Evolutionary conservation across 2,888 invertebrate genomes (phyloP).

Genomic region (Nomada goodeniana): DNA sequence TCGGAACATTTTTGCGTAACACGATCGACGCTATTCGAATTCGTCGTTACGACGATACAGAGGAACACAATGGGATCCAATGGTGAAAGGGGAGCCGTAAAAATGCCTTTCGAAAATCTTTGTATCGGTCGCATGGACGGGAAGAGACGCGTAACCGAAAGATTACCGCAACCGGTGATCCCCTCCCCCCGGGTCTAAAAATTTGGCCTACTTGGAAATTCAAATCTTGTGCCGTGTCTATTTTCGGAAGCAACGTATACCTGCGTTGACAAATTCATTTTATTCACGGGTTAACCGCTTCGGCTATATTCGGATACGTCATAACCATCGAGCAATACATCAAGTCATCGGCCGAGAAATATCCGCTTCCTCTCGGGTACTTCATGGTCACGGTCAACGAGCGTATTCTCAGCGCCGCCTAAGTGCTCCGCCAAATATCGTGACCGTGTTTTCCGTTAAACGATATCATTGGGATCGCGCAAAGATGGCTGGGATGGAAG

Average conservation of each 20-base stretch:
- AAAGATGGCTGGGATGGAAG: background rate
- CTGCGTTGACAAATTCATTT: too few relatives aligned
- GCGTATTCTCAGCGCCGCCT: constrained; percentile 20
- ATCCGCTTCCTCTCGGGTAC: constrained; percentile 37
- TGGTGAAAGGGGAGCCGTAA: constrained; percentile 56
- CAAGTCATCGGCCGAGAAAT: constrained; percentile 55
- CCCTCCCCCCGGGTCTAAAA: too few relatives aligned
- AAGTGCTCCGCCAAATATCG: constrained; percentile 4
- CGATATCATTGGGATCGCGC: background rate
- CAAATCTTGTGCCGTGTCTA: background rate
- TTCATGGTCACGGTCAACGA: constrained; percentile 58
- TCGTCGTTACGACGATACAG: constrained; percentile 39
- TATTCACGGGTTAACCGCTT: constrained; percentile 20
- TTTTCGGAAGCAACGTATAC: background rate
- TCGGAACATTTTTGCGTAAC: background rate
- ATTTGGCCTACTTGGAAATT: background rate
- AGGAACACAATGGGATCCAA: constrained; percentile 54
- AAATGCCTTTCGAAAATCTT: constrained; percentile 67
- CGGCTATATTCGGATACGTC: constrained; percentile 34
- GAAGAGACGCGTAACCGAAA: background rate
- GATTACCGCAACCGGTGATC: background rate
- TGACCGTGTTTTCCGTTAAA: background rate
- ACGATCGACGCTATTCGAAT: constrained; percentile 5
- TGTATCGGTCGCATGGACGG: background rate
- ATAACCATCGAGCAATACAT: constrained; percentile 43